A percentile compares a stretch with the other conserved stretches of the same genome.
These are phyloP conservation scores for Caenorhabditis drosophilae DNA, from an alignment of 2,888 invertebrate species.

Conservation along the genomic window DNA sequence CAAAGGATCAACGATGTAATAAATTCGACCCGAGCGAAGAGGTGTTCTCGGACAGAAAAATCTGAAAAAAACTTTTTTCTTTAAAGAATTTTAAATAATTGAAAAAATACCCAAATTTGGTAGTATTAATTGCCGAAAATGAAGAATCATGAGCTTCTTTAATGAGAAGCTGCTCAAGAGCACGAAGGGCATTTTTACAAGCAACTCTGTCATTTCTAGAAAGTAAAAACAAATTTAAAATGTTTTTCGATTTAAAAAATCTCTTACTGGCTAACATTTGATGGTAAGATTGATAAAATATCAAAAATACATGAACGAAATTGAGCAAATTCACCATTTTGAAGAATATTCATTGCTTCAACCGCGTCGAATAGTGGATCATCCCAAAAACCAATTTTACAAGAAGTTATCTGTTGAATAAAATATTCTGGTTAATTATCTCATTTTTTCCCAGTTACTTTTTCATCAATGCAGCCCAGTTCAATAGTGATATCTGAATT, in stretches of 20 bases:
- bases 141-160: conserved; percentile 26
- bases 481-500: conserved; percentile 25
- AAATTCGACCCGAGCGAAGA: conserved; percentile 29
- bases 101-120: too few relatives aligned
- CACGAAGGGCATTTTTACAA: conserved; percentile 28
- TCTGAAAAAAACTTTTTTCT: too few relatives aligned
- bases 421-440: background rate
- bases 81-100: too few relatives aligned
- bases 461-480: conserved; percentile 13
- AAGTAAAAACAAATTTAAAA: background rate
- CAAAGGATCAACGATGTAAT: conserved; percentile 33
- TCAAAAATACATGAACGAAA: conserved; percentile 19
- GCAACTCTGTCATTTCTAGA: conserved; percentile 19
- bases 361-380: conserved; percentile 28
- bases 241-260: background rate
- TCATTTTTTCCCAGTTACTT: too few relatives aligned
- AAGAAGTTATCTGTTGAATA: conserved; percentile 27
- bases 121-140: conserved; percentile 20
- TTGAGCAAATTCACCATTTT: conserved; percentile 15
- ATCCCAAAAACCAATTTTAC: conserved; percentile 40
- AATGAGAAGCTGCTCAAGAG: conserved; percentile 23
- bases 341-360: conserved; percentile 18
- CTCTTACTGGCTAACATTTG: conserved; percentile 21
- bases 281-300: conserved; percentile 24
- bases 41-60: conserved; percentile 29